Conservation (phyloP, 2,888 invertebrate genomes). For the Nycteola revayana region DNA sequence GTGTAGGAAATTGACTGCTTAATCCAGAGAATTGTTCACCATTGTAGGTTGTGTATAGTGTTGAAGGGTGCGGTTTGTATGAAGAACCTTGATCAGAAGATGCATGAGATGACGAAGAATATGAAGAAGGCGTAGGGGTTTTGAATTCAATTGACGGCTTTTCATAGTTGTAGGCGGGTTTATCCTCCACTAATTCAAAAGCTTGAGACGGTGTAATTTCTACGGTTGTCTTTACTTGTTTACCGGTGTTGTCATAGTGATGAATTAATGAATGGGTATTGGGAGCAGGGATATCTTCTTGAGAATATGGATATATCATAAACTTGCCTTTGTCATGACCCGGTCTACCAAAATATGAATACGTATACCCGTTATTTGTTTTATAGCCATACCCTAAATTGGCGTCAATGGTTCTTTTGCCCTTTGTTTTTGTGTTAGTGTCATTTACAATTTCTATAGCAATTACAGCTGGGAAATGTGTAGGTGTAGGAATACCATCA, state of each 20-base stretch:
- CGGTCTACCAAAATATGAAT: constrained; percentile 73
- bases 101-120: constrained; percentile 10
- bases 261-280: constrained; percentile 21
- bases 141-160: constrained; percentile 54
- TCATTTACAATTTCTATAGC: constrained; percentile 84
- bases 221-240: constrained; percentile 58
- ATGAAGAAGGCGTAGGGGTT: constrained; percentile 26
- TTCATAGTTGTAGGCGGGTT: constrained; percentile 56
- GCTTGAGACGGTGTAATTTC: constrained; percentile 83
- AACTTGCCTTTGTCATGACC: constrained; percentile 77
- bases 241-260: constrained; percentile 35
- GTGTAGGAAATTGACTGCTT: constrained; percentile 69
- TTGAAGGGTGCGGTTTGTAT: constrained; percentile 44
- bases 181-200: constrained; percentile 67
- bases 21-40: constrained; percentile 69
- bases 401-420: constrained; percentile 88
- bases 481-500: constrained; percentile 27
- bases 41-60: constrained; percentile 73
- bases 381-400: constrained; percentile 87
- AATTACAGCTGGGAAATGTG: constrained; percentile 78
- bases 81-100: constrained; percentile 33
- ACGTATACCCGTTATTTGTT: constrained; percentile 76
- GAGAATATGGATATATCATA: constrained; percentile 87
- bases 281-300: constrained; percentile 81
- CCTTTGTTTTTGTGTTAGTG: constrained; percentile 74